Evolutionary conservation across 35 echinoderm and acorn worm species (phyloP), one percentile per base, ranked within the genome.

Genomic region (Heliocidaris tuberculata): DNA sequence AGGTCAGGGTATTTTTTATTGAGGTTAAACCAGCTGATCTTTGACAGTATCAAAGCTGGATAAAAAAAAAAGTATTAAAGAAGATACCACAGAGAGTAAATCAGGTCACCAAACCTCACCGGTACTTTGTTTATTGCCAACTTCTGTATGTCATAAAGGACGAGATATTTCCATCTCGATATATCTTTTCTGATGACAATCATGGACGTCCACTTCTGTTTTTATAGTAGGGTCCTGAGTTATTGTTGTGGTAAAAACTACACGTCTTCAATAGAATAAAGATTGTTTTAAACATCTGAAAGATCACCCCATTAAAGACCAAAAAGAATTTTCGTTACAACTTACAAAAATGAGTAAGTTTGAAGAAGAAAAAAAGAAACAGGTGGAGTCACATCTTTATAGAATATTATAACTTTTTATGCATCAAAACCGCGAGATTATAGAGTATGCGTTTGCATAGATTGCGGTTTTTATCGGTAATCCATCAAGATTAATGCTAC

Each of bases 21-120:
- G 65, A 78, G 65, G 65, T 78, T 78, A 78, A 78, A 78, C 65
- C 65, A 78, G 65, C 65, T 78, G 65, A 78, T 78, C 27, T 78
- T 78, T 78, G 65, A 78, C 65, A 78, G 65, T 78, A 78, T 78
- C 65, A 78, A 78, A 78, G 65, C 21, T 78, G 65, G 65, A 78
- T 78, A 78, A 78, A 78, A 78, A 6, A 78, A 78, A 78, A 78
- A 6, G 21, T 78, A n/a, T 27, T 19, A 78, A n/a, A 27, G 65
- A 24, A 78, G 65, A 78, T 19, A 78, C 65, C 65, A 78, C 6
- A 78, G 65, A 78, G 65, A 78, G 65, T 27, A n/a, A 78, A 78
- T 78, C 65, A n/a, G 65, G 65, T 78, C 65, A 78, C 65, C 8
- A 78, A n/a, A 27, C 65, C 27, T 78, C 65, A 78, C 65, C 19